Conservation (phyloP, 2,888 invertebrate species). For the Caenorhabditis sinica region DNA sequence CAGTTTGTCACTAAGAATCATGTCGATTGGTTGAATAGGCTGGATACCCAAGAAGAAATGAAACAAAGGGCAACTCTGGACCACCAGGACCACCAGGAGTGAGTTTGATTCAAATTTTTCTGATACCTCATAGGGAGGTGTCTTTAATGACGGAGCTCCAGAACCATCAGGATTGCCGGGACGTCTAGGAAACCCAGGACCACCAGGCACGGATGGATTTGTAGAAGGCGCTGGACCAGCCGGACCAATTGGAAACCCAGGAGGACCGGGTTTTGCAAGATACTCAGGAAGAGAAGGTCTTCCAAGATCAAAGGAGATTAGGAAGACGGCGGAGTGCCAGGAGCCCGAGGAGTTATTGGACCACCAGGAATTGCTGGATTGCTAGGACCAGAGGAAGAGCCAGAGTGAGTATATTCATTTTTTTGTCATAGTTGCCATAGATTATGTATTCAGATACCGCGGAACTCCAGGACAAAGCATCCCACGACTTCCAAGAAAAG, state of each 20-base stretch:
- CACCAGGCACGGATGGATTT: too few species aligned
- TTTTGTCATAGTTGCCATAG: neutral
- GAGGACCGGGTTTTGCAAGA: conserved; percentile 84
- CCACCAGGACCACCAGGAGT: conserved; percentile 85
- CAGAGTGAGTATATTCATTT: conserved; percentile 61
- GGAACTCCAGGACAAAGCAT: conserved; percentile 83
- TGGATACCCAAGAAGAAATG: too few species aligned
- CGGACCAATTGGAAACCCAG: too few species aligned
- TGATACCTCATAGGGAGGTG: too few species aligned
- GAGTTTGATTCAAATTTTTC: too few species aligned
- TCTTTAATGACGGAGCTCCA: conserved; percentile 75
- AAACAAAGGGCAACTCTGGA: conserved; percentile 89
- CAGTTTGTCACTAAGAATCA: too few species aligned
- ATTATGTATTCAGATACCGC: conserved; percentile 64
- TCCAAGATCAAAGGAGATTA: too few species aligned
- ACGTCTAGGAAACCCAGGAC: conserved; percentile 90
- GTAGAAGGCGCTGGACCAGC: too few species aligned
- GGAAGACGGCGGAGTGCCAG: conserved; percentile 81
- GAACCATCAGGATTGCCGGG: conserved; percentile 87
- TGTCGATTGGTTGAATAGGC: too few species aligned
- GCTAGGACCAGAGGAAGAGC: conserved; percentile 83
- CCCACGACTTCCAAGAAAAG: conserved; percentile 76
- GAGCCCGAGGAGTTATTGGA: conserved; percentile 85
- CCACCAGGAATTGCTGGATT: conserved; percentile 86
- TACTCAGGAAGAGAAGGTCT: conserved; percentile 77